These are phyloP conservation scores for Magallana gigas DNA, from an alignment of 1,140 invertebrate species.

Conservation along the genomic window DNA sequence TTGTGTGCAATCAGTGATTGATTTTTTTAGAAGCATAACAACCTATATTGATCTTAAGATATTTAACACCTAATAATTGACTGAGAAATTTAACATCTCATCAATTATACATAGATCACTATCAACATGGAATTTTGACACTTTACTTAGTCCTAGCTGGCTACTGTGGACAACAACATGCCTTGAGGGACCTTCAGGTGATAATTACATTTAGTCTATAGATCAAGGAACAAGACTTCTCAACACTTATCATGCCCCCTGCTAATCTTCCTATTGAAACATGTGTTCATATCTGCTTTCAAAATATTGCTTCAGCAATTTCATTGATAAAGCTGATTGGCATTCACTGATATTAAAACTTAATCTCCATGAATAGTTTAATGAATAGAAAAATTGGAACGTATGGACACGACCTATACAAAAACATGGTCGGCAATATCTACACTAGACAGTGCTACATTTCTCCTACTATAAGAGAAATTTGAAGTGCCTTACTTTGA, in stretches of 20 bases:
- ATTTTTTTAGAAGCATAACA: no score
- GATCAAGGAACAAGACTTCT: not conserved
- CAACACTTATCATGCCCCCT: conserved; percentile 5
- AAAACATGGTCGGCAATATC: no score
- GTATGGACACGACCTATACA: no score
- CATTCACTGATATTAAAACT: no score
- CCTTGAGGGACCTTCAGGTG: not conserved
- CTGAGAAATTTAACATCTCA: not conserved
- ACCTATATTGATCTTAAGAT: no score
- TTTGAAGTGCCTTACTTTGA: no score
- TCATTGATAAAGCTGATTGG: no score
- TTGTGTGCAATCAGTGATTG: not conserved
- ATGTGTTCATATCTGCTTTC: not conserved
- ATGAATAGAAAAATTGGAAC: no score
- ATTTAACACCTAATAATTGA: not conserved
- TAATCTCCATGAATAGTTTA: no score
- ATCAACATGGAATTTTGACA: not conserved
- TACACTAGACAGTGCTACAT: no score
- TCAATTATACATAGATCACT: conserved; percentile 6
- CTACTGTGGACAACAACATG: not conserved
- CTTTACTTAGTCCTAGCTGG: not conserved
- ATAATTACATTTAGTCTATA: not conserved
- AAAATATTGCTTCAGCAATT: not conserved
- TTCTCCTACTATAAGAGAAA: no score
- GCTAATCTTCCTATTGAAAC: not conserved